Evolutionary conservation across 2,113 vertebrate genomes (phyloP).

Genomic region (Piaya cayana): DNA sequence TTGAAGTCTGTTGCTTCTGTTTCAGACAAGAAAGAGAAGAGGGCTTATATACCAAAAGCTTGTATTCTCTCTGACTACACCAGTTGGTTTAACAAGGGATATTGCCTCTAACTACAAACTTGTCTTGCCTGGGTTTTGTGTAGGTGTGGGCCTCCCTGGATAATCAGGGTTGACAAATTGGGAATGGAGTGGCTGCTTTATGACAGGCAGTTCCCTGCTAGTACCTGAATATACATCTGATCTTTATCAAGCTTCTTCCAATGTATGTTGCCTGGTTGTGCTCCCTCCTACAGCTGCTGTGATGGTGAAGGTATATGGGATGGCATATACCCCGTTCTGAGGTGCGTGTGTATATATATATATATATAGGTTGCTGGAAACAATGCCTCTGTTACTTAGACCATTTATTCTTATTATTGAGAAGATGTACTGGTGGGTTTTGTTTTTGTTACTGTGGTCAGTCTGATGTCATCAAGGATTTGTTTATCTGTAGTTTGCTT

Average conservation of each 20-base stretch:
- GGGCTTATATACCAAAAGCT: conserved; percentile 30
- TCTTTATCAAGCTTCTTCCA: not conserved
- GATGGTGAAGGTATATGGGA: not conserved
- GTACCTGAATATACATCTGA: not conserved
- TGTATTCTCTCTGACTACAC: not conserved
- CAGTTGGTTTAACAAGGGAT: conserved; percentile 28
- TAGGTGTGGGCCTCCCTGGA: not conserved
- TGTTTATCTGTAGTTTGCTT: not conserved
- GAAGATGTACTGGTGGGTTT: not conserved
- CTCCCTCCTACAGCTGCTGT: not conserved
- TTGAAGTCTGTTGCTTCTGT: conserved; percentile 69
- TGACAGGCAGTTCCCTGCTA: not conserved
- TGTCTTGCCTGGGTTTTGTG: not conserved
- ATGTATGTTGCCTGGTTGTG: not conserved
- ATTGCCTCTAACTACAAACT: not conserved
- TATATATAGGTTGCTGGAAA: not conserved
- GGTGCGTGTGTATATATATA: not conserved
- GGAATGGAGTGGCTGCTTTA: not conserved
- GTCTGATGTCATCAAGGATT: not conserved
- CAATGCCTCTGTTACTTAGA: not conserved
- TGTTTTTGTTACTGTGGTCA: not conserved
- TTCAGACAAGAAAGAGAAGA: conserved; percentile 58
- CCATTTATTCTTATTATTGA: not conserved
- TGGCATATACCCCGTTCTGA: not conserved
- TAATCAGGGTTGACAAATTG: not conserved